Percentiles rank a stretch among this genome's conserved stretches.
Evolutionary conservation across 2,888 invertebrate species (phyloP).

Genomic region (Cordilura impudica): DNA sequence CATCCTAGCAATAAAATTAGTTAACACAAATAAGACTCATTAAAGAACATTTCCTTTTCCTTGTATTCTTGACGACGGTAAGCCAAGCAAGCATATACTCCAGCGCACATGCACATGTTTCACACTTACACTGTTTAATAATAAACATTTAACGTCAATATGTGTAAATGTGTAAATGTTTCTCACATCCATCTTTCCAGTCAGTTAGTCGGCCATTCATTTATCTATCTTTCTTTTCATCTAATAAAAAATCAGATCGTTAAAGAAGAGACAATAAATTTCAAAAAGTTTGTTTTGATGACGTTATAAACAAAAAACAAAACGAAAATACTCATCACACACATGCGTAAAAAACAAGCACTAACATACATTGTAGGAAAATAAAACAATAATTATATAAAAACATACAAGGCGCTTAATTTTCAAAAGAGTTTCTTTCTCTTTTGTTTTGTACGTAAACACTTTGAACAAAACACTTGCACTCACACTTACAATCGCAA

Average conservation of each 20-base stretch:
- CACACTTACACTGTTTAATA: slow-evolving; percentile 25
- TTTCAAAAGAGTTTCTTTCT: neutral
- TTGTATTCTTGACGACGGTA: slow-evolving; percentile 1
- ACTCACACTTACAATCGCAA: neutral
- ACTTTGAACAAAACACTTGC: neutral
- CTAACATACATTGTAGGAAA: neutral
- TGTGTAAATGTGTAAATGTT: slow-evolving; percentile 18
- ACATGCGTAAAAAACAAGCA: neutral
- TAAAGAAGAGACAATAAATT: slow-evolving; percentile 39
- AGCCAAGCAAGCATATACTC: neutral
- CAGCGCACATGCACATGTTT: neutral
- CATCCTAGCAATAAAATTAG: neutral
- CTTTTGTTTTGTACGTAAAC: neutral
- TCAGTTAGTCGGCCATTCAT: neutral
- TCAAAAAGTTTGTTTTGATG: slow-evolving; percentile 50
- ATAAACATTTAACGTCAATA: slow-evolving; percentile 53
- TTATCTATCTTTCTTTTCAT: neutral
- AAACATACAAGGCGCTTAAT: neutral
- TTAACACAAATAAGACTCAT: neutral
- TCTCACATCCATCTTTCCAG: neutral
- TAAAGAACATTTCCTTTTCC: slow-evolving; percentile 19
- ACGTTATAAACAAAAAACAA: slow-evolving; percentile 53
- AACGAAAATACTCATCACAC: slow-evolving; percentile 8
- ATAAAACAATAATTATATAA: neutral
- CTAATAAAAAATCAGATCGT: slow-evolving; percentile 7